phyloP scores from a whole-genome alignment of 2,797 vertebrate genomes.

The Scolopax rusticola region DNA sequence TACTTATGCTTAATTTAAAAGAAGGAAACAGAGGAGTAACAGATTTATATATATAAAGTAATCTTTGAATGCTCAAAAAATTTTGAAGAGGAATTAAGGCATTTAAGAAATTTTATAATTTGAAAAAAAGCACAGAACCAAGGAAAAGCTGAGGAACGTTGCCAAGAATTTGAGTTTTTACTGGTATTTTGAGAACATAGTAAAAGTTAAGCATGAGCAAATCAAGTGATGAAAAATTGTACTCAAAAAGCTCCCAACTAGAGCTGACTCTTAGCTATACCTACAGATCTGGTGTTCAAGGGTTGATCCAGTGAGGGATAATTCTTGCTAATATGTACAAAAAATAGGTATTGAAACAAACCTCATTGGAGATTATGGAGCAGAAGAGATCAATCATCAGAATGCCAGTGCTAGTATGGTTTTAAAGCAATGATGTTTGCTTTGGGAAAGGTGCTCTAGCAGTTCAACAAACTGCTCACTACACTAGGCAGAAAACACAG shows the following conservation, averaged over 20 bases:
- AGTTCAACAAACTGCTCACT: not conserved
- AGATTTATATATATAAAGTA: not conserved
- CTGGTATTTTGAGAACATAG: not conserved
- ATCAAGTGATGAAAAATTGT: not conserved
- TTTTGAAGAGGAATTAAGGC: not conserved
- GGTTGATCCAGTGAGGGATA: not conserved
- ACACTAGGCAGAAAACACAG: not conserved
- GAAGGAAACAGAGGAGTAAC: not conserved
- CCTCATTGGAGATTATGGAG: not conserved
- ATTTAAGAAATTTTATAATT: not conserved
- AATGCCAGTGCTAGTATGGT: not conserved
- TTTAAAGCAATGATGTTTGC: not conserved
- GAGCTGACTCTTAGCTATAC: not conserved
- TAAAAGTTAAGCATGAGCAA: not conserved
- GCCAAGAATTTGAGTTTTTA: not conserved
- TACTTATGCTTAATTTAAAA: not conserved
- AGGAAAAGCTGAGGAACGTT: not conserved
- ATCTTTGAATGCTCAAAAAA: not conserved
- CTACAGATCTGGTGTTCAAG: not conserved
- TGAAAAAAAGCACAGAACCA: not conserved
- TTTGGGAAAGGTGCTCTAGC: not conserved
- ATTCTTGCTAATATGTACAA: not conserved
- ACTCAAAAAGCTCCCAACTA: not conserved
- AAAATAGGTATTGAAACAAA: not conserved
- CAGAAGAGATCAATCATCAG: not conserved